A percentile compares a stretch with the other conserved stretches of the same genome.
These are phyloP conservation scores for Tapirus terrestris DNA, from an alignment of 2,113 vertebrate genomes.

Conservation along the genomic window DNA sequence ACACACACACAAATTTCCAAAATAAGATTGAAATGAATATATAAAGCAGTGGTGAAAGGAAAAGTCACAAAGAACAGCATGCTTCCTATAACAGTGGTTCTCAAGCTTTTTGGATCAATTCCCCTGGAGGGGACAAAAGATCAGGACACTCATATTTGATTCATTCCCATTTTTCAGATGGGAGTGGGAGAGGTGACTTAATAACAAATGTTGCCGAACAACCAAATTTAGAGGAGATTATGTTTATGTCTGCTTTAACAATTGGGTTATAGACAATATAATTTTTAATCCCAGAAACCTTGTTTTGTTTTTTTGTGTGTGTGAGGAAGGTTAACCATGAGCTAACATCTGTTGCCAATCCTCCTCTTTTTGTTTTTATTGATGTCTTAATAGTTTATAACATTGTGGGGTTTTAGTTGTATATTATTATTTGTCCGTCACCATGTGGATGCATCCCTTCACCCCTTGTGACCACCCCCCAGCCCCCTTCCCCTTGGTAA, in stretches of 20 bases:
- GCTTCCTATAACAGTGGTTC: background rate
- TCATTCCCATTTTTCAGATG: background rate
- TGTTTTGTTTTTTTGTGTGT: background rate
- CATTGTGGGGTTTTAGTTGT: too few relatives aligned
- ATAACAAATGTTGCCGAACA: background rate
- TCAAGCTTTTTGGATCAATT: background rate
- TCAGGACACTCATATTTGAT: background rate
- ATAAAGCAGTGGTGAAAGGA: background rate
- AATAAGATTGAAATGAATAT: background rate
- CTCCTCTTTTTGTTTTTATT: too few relatives aligned
- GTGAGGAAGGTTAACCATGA: too few relatives aligned
- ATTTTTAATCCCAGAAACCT: background rate
- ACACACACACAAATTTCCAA: background rate
- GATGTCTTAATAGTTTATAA: too few relatives aligned
- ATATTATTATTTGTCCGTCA: too few relatives aligned
- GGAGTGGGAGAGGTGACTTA: background rate
- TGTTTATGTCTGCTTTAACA: background rate
- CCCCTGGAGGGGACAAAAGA: background rate
- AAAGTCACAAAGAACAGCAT: background rate
- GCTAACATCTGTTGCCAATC: too few relatives aligned
- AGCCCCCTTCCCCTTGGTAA: too few relatives aligned
- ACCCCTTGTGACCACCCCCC: too few relatives aligned
- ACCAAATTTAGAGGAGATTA: background rate
- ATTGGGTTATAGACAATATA: background rate
- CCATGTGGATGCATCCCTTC: too few relatives aligned